Base-by-base conservation (phyloP, 92 coral and sea anemone species). In the Epizoanthus illoricatus region DNA sequence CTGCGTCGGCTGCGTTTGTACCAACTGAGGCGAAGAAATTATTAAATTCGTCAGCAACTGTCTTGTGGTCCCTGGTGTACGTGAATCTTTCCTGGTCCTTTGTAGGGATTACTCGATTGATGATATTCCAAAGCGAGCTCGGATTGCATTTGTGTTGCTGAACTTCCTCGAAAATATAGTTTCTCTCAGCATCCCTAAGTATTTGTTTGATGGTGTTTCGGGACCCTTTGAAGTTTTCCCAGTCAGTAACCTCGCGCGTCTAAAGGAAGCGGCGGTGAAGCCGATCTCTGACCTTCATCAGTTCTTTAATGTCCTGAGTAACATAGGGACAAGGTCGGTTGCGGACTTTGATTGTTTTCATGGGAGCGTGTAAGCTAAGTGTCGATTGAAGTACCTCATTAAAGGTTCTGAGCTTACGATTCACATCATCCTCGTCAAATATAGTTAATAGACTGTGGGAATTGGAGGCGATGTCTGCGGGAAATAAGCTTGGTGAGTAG, bases 211-310 rank as follows among this genome's bases (percentile, higher is more conserved):
- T 28, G 33, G 33, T 28, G 33, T 28, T 28, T 28, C 33, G 33
- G 33, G 33, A 28, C 33, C 1, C 1, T 28, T 28, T 28, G 33
- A 28, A 28, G 33, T 28, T 28, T 28, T 72, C 54, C 86, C 86
- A 83, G 59, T 73, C 86, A 73, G 13, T 28, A 15, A 12, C 40
- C 7, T 83, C 55, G 20, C 82, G 86, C 23, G 84, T 5, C 60
- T 84, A 75, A 19, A 56, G 74, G 73, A 57, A 84, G 43, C 83
- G 75, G 20, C 83, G 73, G 47, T 74, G 80, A 10, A 75, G 83
- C 36, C 45, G 74, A 62, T 84, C 81, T 66, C 87, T 84, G 15
- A 9, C 28, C 20, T 59, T 75, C 87, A 84, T 75, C 4, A 28
- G 87, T 3, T 57, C 79, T 73, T 59, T 83, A 17, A 83, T 74